Evolutionary conservation across 2,797 vertebrate genomes (phyloP).

Genomic region (Mionectes olivaceus): DNA sequence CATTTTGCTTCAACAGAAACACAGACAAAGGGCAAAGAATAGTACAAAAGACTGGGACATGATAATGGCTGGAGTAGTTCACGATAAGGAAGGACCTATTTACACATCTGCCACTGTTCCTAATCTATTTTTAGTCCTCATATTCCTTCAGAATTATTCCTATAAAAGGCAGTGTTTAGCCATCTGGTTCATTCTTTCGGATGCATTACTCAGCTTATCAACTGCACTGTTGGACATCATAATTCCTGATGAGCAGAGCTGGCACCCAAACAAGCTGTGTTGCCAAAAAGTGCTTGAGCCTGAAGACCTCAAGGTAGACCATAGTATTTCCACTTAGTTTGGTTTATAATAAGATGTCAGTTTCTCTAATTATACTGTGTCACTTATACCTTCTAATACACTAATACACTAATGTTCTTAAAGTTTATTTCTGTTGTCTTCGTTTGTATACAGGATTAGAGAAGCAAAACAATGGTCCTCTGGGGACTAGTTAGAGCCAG

Average conservation of each 20-base stretch:
- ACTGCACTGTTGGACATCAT: background rate
- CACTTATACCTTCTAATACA: background rate
- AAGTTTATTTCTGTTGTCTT: background rate
- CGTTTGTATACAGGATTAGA: background rate
- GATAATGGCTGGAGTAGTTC: background rate
- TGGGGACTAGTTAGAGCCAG: background rate
- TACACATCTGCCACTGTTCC: background rate
- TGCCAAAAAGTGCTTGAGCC: background rate
- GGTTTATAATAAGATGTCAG: background rate
- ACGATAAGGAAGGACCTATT: background rate
- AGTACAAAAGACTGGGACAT: background rate
- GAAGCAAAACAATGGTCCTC: background rate
- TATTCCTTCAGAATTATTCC: background rate
- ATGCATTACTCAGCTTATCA: background rate
- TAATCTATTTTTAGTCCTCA: background rate
- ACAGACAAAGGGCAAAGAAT: background rate
- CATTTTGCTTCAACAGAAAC: background rate
- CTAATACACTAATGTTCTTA: background rate
- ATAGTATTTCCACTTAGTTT: background rate
- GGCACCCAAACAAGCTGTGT: background rate
- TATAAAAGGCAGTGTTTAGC: background rate
- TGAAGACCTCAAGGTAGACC: background rate
- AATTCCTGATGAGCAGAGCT: background rate
- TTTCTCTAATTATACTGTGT: background rate
- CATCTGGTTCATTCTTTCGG: background rate